Evolutionary conservation across 2,113 vertebrate genomes (phyloP).

Genomic region (Sclerurus mexicanus): DNA sequence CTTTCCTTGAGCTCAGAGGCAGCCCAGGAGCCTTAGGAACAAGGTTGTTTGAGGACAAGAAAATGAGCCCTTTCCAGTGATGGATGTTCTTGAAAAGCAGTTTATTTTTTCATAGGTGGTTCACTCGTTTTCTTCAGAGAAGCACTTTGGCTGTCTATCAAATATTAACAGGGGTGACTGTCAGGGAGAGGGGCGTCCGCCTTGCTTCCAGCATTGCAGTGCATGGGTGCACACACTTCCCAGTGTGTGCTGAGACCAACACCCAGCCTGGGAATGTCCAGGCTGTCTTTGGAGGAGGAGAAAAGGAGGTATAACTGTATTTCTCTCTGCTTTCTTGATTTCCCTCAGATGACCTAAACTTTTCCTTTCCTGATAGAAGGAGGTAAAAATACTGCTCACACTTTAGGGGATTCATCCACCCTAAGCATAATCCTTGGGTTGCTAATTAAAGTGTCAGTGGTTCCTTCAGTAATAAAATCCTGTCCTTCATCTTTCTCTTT

Average conservation of each 20-base stretch:
- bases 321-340: not conserved
- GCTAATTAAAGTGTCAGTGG: not conserved
- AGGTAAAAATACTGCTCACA: not conserved
- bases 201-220: rapidly evolving
- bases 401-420: not conserved
- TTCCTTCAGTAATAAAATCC: not conserved
- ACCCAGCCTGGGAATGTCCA: slow-evolving; percentile 16
- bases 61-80: slow-evolving; percentile 49
- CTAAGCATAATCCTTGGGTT: slow-evolving; percentile 37
- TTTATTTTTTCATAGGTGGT: slow-evolving; percentile 68
- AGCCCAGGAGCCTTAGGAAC: slow-evolving; percentile 31
- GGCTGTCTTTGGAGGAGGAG: not conserved
- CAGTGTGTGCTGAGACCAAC: not conserved
- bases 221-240: slow-evolving; percentile 7
- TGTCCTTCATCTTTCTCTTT: not conserved
- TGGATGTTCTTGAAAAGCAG: slow-evolving; percentile 77
- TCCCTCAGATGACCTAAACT: slow-evolving; percentile 14
- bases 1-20: slow-evolving; percentile 23
- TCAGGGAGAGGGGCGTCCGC: rapidly evolving
- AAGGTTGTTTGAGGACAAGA: slow-evolving; percentile 76
- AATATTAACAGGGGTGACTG: slow-evolving; percentile 68
- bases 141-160: slow-evolving; percentile 66
- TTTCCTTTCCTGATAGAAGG: slow-evolving; percentile 33
- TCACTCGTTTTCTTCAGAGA: slow-evolving; percentile 41
- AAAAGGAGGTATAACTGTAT: not conserved